A percentile compares a stretch with the other conserved stretches of the same genome.
Evolutionary conservation across 2,888 invertebrate genomes (phyloP).

Genomic region (Coleophora flavipennella): DNA sequence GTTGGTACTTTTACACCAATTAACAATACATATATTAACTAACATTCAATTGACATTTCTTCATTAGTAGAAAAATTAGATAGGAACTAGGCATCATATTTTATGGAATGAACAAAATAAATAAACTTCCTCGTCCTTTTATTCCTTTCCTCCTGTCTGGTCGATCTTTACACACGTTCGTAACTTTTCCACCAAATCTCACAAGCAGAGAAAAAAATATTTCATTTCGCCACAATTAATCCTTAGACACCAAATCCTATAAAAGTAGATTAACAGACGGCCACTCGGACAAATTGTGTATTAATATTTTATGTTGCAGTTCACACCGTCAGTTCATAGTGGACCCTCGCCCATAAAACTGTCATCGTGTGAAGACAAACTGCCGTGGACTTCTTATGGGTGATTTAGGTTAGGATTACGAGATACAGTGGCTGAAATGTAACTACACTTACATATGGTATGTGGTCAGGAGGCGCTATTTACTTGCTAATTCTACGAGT

Average conservation of each 20-base stretch:
- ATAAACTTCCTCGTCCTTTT: too few relatives aligned
- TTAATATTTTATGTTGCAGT: conserved; percentile 67
- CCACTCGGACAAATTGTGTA: conserved; percentile 71
- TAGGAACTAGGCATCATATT: too few relatives aligned
- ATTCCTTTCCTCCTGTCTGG: too few relatives aligned
- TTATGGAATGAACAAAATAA: too few relatives aligned
- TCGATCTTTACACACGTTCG: background rate
- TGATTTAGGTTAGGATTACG: conserved; percentile 61
- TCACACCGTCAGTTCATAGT: conserved; percentile 45
- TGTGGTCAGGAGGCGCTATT: background rate
- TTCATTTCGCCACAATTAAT: conserved; percentile 40
- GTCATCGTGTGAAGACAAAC: conserved; percentile 62
- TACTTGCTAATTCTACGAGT: too few relatives aligned
- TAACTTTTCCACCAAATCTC: background rate
- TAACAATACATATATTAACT: too few relatives aligned
- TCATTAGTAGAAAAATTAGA: too few relatives aligned
- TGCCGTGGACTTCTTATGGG: conserved; percentile 54
- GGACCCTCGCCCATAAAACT: conserved; percentile 51
- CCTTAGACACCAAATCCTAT: conserved; percentile 40
- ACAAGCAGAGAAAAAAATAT: conserved; percentile 4
- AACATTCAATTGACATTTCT: too few relatives aligned
- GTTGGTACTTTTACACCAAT: too few relatives aligned
- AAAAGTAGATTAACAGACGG: conserved; percentile 64
- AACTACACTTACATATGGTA: background rate
- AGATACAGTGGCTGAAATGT: conserved; percentile 17